Conservation (phyloP, 2,113 vertebrate species). For the Pterophyllum scalare region DNA sequence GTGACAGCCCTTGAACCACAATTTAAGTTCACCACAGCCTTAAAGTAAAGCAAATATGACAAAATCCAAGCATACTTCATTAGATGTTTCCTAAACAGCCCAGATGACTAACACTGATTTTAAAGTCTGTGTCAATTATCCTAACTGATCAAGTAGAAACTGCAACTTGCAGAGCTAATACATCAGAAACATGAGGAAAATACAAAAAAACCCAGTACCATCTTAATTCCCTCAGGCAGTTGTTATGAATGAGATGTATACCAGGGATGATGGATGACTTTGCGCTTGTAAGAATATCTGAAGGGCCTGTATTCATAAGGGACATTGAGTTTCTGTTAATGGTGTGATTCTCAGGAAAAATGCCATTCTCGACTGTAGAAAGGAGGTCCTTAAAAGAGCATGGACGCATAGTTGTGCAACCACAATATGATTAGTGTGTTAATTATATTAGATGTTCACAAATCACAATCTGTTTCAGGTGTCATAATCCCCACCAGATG, state of each 20-base stretch:
- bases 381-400: background rate
- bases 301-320: background rate
- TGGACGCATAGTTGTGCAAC: background rate
- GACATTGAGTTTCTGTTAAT: background rate
- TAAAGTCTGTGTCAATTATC: background rate
- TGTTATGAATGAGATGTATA: conserved; percentile 12
- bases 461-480: background rate
- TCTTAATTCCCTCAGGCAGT: background rate
- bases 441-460: background rate
- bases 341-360: background rate
- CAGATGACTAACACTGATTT: background rate
- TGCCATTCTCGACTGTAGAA: background rate
- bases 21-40: background rate
- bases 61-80: background rate
- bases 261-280: background rate
- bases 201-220: conserved; percentile 8
- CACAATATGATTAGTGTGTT: background rate
- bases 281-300: conserved; percentile 8
- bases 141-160: conserved; percentile 32
- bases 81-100: background rate
- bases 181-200: background rate
- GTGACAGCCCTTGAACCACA: background rate
- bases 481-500: background rate
- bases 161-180: background rate
- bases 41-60: background rate